Evolutionary conservation across 2,113 vertebrate species (phyloP).

Genomic region (Proterorhinus semilunaris): DNA sequence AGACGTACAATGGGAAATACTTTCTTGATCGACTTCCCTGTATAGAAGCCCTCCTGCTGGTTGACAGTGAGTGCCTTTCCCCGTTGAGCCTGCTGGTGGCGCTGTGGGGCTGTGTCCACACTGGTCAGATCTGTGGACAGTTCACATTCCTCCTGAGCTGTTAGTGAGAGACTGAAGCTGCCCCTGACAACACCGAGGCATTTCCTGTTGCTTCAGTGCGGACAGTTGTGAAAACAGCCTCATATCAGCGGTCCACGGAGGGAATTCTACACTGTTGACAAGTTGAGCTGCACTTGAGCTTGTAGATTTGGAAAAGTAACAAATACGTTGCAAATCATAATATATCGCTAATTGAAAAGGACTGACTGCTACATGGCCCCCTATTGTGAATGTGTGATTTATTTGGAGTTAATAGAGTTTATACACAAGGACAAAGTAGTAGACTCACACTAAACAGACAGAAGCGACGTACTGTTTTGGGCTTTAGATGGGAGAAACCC

Average conservation of each 20-base stretch:
- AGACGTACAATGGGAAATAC: no score
- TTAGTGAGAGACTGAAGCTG: slow-evolving; percentile 29
- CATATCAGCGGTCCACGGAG: not conserved
- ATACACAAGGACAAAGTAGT: no score
- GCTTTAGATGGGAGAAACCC: no score
- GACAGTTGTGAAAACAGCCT: slow-evolving; percentile 2
- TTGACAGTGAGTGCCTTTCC: not conserved
- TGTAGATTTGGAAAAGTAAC: not conserved
- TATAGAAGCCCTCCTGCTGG: not conserved
- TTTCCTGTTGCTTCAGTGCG: slow-evolving; percentile 39
- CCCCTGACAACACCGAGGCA: slow-evolving; percentile 29
- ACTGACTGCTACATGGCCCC: no score
- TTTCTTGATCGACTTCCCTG: no score
- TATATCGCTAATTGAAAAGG: no score
- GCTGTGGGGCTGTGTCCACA: slow-evolving; percentile 29
- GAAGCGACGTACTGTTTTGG: no score
- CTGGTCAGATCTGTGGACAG: slow-evolving; percentile 29
- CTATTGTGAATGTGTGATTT: no score
- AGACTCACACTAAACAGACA: no score
- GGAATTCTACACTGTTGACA: not conserved
- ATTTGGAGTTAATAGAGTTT: no score
- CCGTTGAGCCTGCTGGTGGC: slow-evolving; percentile 33
- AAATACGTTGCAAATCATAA: not conserved
- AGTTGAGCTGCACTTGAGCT: not conserved
- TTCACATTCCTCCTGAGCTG: slow-evolving; percentile 52